These are phyloP conservation scores for Chamaetylas fuelleborni DNA, from an alignment of 2,113 vertebrate genomes.

Conservation along the genomic window DNA sequence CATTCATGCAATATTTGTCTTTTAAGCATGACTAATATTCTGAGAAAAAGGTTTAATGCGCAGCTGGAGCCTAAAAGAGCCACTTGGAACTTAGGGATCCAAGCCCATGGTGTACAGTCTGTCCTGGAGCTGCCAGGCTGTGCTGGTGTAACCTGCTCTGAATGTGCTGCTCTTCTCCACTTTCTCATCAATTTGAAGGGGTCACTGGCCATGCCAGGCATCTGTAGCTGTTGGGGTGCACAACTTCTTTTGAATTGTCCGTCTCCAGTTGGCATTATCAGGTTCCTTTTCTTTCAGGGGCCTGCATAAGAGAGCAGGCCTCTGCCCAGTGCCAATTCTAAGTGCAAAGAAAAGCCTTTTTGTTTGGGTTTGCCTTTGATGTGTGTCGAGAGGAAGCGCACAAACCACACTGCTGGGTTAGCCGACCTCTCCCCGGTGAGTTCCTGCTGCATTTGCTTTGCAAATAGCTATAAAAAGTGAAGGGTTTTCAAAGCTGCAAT, in stretches of 20 bases:
- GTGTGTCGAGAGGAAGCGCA: background rate
- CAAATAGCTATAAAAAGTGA: background rate
- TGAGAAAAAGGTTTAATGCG: background rate
- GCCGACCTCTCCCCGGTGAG: background rate
- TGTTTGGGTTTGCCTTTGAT: slow-evolving; percentile 16
- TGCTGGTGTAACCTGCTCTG: background rate
- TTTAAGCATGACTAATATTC: background rate
- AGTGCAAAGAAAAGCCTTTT: background rate
- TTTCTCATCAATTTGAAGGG: background rate
- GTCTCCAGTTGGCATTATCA: background rate
- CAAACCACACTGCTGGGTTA: background rate
- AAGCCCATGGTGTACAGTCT: too few species aligned
- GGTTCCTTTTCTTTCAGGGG: background rate
- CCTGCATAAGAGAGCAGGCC: background rate
- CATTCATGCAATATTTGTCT: background rate
- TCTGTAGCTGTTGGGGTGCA: background rate
- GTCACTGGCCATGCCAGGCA: background rate
- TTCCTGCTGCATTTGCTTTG: background rate
- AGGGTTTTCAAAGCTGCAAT: background rate
- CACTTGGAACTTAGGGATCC: background rate
- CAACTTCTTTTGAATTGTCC: background rate
- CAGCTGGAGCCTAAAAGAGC: background rate
- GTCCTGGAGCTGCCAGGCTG: background rate
- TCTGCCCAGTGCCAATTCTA: background rate
- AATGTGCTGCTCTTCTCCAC: background rate